Percentiles rank a stretch among this genome's conserved stretches.
These are phyloP conservation scores for Drosophila maculinotata DNA, from an alignment of 2,888 invertebrate genomes.

Conservation along the genomic window DNA sequence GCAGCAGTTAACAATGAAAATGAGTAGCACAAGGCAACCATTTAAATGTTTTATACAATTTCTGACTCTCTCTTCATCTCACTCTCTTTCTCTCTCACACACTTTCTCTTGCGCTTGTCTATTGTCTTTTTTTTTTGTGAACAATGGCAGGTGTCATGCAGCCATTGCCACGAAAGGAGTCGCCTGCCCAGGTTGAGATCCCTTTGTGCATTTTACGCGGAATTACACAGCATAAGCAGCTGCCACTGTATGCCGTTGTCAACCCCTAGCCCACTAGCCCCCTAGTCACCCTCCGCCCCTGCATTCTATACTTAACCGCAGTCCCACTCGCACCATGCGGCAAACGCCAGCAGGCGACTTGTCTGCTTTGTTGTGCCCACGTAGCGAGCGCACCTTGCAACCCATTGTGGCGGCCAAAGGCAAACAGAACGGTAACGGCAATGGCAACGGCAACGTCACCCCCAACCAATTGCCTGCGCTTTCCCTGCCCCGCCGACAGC, in stretches of 20 bases:
- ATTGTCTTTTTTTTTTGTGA: slow-evolving; percentile 70
- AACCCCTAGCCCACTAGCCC: slow-evolving; percentile 1
- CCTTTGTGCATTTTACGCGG: slow-evolving; percentile 80
- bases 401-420: slow-evolving; percentile 74
- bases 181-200: slow-evolving; percentile 43
- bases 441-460: slow-evolving; percentile 20
- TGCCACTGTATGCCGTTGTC: slow-evolving; percentile 39
- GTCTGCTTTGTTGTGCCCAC: slow-evolving; percentile 71
- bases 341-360: slow-evolving; percentile 70
- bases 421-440: slow-evolving; percentile 62
- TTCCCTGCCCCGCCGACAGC: slow-evolving; percentile 25
- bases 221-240: slow-evolving; percentile 76
- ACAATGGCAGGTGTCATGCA: slow-evolving; percentile 77
- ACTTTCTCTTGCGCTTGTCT: slow-evolving; percentile 37
- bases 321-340: slow-evolving; percentile 50
- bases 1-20: slow-evolving; percentile 17
- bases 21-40: slow-evolving; percentile 10
- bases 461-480: slow-evolving; percentile 63
- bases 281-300: background rate
- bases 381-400: slow-evolving; percentile 35
- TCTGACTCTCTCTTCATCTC: background rate
- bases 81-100: background rate
- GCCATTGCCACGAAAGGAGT: slow-evolving; percentile 47
- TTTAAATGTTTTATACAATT: slow-evolving; percentile 51
- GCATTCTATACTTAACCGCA: slow-evolving; percentile 18